Conservation (phyloP, 2,113 vertebrate species). For the Pelusios castaneus region DNA sequence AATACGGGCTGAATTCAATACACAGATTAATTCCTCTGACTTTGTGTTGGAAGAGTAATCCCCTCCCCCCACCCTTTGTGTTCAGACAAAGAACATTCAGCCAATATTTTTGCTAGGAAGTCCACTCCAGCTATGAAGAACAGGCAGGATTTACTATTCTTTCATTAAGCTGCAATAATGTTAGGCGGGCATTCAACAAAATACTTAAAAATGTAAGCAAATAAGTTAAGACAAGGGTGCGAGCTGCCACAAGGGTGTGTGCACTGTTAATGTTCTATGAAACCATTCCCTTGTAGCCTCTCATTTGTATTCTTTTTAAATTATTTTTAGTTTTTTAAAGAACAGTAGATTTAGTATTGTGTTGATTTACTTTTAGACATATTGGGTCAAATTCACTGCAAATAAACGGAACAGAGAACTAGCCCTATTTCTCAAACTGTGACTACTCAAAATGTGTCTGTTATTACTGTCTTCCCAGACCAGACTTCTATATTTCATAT, state of each 20-base stretch:
- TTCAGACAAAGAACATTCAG: neutral
- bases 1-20: neutral
- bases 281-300: neutral
- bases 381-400: neutral
- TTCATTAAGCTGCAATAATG: neutral
- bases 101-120: fast-evolving
- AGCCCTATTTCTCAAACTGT: neutral
- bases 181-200: neutral
- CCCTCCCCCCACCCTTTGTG: fast-evolving
- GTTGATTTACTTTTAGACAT: neutral
- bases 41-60: neutral
- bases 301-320: neutral
- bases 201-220: neutral
- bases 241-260: neutral
- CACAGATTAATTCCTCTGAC: neutral
- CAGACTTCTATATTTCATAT: neutral
- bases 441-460: neutral
- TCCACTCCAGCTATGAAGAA: neutral
- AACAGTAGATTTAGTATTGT: neutral
- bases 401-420: neutral
- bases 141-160: neutral
- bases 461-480: fast-evolving
- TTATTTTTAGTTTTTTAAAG: neutral
- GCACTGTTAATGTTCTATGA: neutral
- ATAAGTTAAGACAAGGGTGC: neutral